Base-by-base conservation (phyloP, 2,113 vertebrate genomes). In the Proteles cristata region DNA sequence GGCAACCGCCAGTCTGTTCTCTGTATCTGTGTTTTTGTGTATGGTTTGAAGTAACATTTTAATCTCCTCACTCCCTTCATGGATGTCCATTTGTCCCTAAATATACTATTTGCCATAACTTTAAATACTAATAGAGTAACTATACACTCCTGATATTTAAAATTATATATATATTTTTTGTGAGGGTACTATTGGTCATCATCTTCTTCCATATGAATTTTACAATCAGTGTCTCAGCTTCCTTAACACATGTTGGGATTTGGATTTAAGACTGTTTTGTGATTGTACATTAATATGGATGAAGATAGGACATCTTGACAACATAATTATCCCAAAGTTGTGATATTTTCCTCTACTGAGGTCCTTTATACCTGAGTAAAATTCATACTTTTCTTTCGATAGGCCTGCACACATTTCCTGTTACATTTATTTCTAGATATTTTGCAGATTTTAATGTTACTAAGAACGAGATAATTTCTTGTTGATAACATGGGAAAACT, bases 251-350 rank as follows among this genome's bases (percentile, higher is more conserved):
- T 77, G 2, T 48, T 88, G 50, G 26, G 26, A 45, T 90, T 85
- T 90, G 25, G 12, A 61, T 82, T 92, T 92, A 15, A 16, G 39
- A 88, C 83, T 83, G 68, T 9, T 77, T 61, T 91, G 61, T 65
- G 7, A 69, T 48, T 88, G 65, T 53, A 45, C n/a, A 5, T 88
- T 93, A 53, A 65, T 95, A 89, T 95, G 31, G 45, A 97, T 95
- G 31, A 45, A 97, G 66, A 50, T 74, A 12, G 0, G 33, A 65
- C 61, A 23, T 94, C 58, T 95, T 88, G 43, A 43, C 69, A 85
- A 35, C 9, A 12, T 76, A 86, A 76, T 74, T 26, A 93, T 89
- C 35, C 31, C 25, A 74, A 61, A 93, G 35, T 76, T 66, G 26
- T 68, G 11, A 28, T 90, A 66, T 50, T 69, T 35, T 61, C 53